Evolutionary conservation across 2,888 invertebrate genomes (phyloP).

Genomic region (Agrochola lota): DNA sequence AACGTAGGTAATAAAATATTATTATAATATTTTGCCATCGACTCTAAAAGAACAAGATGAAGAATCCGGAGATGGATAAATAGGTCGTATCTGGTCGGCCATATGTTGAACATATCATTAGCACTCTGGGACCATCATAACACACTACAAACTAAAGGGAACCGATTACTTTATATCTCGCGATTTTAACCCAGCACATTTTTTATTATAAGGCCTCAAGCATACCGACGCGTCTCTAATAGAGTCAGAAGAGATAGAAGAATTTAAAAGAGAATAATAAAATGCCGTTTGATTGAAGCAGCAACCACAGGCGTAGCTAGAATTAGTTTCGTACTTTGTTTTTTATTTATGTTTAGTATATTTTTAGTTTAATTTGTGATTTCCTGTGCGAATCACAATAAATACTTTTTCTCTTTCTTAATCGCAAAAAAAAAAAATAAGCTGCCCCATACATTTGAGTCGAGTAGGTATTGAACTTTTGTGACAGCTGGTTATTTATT

Average conservation of each 20-base stretch:
- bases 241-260: conserved; percentile 33
- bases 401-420: not conserved
- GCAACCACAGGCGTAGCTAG: conserved; percentile 3
- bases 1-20: not conserved
- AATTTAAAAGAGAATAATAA: not conserved
- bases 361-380: no score
- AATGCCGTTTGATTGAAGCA: conserved; percentile 14
- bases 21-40: not conserved
- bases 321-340: not conserved
- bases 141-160: conserved; percentile 17
- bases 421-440: not conserved
- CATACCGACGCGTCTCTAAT: conserved; percentile 57
- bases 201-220: conserved; percentile 62
- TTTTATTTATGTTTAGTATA: no score
- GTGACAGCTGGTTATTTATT: not conserved
- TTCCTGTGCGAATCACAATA: no score
- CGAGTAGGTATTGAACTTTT: not conserved
- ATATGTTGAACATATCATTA: not conserved
- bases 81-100: not conserved
- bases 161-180: conserved; percentile 47
- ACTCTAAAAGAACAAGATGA: not conserved
- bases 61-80: not conserved
- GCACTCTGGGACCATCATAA: conserved; percentile 17
- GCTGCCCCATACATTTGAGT: not conserved
- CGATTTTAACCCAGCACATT: conserved; percentile 59